Base-by-base conservation (phyloP, 2,797 vertebrate genomes). In the Rhinophrynus dorsalis region DNA sequence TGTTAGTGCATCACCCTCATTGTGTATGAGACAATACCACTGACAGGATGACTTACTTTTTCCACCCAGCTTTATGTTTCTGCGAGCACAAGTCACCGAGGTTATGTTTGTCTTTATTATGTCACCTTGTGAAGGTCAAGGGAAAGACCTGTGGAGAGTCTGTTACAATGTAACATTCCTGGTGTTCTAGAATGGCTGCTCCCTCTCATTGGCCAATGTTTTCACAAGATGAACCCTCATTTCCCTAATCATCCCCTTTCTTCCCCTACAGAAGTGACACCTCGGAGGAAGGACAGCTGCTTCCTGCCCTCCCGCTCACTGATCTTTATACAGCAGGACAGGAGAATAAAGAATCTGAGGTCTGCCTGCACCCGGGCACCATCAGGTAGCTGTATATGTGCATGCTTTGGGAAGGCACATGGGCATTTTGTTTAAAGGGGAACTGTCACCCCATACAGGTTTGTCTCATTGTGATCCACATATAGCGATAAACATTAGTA, bases 261-360 rank as follows among this genome's bases (percentile, higher is more conserved):
- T 52, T 59, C 42, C 44, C 37, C 70, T 20, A 47, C 45, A 60
- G 45, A 2, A 42, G 40, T 10, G 68, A 64, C 23, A 37, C 21
- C 30, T 7, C 45, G 55, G 37, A 67, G 55, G 70, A 52, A 52
- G 70, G 62, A 66, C 70, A 73, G 70, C 70, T 73, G 70, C 62
- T 65, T 72, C 69, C 69, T 59, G 42, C 61, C 6, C 61, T 59
- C 59, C 69, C 62, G 37, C 54, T 60, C 20, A 7, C 70, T 45
- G 62, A 45, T 66, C 62, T 73, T 66, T 66, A 73, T 73, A 73
- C 60, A 73, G 70, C 50, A 33, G 47, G 55, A 2, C 37, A 44
- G 55, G 70, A 66, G 67, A 59, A 73, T 52, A 66, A 73, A 12
- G 70, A 59, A 73, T 72, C 54, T 65, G 54, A 33, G 52, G 44